A percentile compares a stretch with the other conserved stretches of the same genome.
Evolutionary conservation across 2,113 vertebrate species (phyloP).

Genomic region (Promerops cafer): DNA sequence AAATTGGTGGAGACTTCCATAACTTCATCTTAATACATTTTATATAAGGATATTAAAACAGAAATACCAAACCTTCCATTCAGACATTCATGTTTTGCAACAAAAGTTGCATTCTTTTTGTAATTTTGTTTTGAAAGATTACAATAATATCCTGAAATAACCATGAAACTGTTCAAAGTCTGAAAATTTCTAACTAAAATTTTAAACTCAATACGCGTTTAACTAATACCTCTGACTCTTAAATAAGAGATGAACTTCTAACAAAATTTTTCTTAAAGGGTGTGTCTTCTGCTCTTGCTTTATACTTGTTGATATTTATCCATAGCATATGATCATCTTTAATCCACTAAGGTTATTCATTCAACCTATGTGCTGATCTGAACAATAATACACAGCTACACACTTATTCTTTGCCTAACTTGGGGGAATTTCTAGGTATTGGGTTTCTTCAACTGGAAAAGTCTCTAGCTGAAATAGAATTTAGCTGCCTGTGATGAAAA

Average conservation of each 20-base stretch:
- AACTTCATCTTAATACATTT: background rate
- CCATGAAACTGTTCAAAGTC: background rate
- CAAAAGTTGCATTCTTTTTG: background rate
- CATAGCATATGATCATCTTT: background rate
- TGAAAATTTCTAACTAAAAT: background rate
- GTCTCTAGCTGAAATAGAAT: background rate
- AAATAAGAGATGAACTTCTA: background rate
- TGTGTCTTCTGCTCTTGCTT: background rate
- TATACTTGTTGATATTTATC: background rate
- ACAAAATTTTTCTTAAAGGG: background rate
- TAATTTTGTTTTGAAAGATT: background rate
- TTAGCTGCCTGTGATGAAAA: background rate
- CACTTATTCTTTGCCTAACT: background rate
- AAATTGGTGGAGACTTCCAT: background rate
- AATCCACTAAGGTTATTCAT: background rate
- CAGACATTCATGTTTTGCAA: background rate
- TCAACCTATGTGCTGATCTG: background rate
- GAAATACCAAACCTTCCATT: background rate
- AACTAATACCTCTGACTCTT: background rate
- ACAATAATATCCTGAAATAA: background rate
- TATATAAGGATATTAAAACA: background rate
- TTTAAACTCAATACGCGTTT: background rate
- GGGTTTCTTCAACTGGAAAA: background rate
- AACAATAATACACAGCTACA: background rate
- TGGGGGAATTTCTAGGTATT: background rate